phyloP scores from a whole-genome alignment of 2,797 vertebrate genomes.

The Notoglanidium macrostoma region DNA sequence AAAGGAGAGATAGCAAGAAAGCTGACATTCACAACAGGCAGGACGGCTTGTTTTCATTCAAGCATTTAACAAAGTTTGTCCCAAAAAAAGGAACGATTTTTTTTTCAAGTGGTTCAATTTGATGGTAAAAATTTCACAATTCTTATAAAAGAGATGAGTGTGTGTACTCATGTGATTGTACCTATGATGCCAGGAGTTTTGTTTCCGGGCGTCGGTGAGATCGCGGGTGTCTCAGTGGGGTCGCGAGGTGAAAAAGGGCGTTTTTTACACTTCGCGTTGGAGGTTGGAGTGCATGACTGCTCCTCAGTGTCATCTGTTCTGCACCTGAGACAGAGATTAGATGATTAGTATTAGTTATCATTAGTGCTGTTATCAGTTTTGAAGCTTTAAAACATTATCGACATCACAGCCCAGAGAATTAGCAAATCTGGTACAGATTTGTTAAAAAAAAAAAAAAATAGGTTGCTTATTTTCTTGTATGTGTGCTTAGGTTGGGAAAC shows the following conservation, averaged over 20 bases:
- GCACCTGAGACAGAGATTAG: constrained; percentile 66
- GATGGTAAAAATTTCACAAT: not conserved
- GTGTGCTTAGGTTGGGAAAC: not conserved
- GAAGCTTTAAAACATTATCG: not conserved
- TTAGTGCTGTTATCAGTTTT: not conserved
- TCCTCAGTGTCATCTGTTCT: constrained; percentile 73
- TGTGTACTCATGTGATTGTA: not conserved
- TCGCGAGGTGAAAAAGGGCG: constrained; percentile 40
- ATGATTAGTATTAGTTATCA: not conserved
- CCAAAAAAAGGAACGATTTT: not conserved
- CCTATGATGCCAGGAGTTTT: constrained; percentile 24
- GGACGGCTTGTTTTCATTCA: not conserved
- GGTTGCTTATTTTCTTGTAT: not conserved
- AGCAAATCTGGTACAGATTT: not conserved
- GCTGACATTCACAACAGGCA: not conserved
- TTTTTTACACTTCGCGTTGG: constrained; percentile 74
- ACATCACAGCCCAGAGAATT: not conserved
- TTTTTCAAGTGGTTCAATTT: not conserved
- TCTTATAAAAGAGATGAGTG: not conserved
- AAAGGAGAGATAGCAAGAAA: not conserved
- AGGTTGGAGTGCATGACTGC: constrained; percentile 70
- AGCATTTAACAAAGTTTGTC: not conserved
- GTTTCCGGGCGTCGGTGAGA: constrained; percentile 10
- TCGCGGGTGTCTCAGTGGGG: not conserved
- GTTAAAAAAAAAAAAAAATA: not conserved